These are phyloP conservation scores for Cheilosia grossa DNA, from an alignment of 2,888 invertebrate species.

Conservation along the genomic window DNA sequence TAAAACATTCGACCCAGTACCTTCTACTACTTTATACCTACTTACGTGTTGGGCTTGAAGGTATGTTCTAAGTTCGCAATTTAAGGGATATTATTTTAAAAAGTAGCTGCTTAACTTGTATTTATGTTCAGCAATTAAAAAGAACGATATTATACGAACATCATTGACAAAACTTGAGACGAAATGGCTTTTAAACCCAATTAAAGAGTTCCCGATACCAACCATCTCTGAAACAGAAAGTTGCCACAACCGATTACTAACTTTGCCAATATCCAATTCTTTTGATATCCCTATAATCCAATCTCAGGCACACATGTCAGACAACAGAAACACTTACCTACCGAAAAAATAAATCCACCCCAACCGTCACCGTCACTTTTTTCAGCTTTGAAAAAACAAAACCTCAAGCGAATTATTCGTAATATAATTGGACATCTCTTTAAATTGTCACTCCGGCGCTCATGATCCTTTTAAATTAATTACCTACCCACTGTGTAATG, in stretches of 20 bases:
- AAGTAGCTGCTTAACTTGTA: too few species aligned
- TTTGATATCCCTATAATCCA: not conserved
- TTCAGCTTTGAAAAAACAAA: not conserved
- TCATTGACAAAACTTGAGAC: too few species aligned
- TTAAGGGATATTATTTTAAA: too few species aligned
- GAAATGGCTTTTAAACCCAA: too few species aligned
- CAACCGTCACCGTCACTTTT: too few species aligned
- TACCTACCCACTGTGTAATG: slow-evolving; percentile 26
- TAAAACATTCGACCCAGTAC: too few species aligned
- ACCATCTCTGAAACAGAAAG: not conserved
- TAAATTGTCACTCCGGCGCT: slow-evolving; percentile 12
- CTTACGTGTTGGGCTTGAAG: too few species aligned
- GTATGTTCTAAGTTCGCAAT: too few species aligned
- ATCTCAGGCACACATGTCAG: slow-evolving; percentile 8
- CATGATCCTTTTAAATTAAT: slow-evolving; percentile 65
- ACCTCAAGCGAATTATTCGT: not conserved
- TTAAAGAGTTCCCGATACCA: not conserved
- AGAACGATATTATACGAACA: too few species aligned
- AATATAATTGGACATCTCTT: slow-evolving; percentile 29
- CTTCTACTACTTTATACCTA: too few species aligned
- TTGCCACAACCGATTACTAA: not conserved
- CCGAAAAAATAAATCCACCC: not conserved
- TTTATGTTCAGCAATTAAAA: too few species aligned
- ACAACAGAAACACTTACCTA: not conserved
- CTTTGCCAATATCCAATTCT: slow-evolving; percentile 10